Conservation (phyloP, 2,113 vertebrate species). For the Phodopus roborovskii region DNA sequence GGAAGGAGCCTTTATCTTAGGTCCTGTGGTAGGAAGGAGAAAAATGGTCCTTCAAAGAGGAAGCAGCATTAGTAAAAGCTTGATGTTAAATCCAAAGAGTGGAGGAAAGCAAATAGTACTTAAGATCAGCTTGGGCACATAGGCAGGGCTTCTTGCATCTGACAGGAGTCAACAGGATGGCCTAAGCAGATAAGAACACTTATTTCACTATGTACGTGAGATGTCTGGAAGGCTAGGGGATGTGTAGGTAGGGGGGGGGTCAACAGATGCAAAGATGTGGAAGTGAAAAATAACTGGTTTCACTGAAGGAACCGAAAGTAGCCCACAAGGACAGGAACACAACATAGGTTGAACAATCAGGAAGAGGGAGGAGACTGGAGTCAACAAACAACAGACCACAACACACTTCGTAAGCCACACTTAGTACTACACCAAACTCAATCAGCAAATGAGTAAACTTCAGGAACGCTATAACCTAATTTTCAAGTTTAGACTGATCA, state of each 20-base stretch:
- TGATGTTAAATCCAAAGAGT: neutral
- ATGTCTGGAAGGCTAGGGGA: neutral
- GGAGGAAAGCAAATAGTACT: neutral
- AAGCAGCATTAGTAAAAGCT: neutral
- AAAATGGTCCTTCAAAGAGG: neutral
- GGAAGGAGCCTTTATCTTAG: neutral
- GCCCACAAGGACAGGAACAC: neutral
- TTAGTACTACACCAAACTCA: neutral
- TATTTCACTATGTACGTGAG: neutral
- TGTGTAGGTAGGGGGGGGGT: neutral
- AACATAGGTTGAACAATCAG: neutral
- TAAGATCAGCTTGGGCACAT: neutral
- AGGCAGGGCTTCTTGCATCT: neutral
- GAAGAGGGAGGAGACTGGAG: neutral
- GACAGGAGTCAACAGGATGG: neutral
- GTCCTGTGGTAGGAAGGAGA: neutral
- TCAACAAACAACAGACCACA: no score
- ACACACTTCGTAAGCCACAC: neutral
- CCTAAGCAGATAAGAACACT: neutral
- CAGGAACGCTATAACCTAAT: neutral
- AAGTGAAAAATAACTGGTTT: constrained; percentile 24
- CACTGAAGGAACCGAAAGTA: constrained; percentile 20
- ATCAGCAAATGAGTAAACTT: neutral
- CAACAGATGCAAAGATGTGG: neutral
- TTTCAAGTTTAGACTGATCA: neutral